These are phyloP conservation scores for Epinotia nisella DNA, from an alignment of 2,888 invertebrate species.

Conservation along the genomic window DNA sequence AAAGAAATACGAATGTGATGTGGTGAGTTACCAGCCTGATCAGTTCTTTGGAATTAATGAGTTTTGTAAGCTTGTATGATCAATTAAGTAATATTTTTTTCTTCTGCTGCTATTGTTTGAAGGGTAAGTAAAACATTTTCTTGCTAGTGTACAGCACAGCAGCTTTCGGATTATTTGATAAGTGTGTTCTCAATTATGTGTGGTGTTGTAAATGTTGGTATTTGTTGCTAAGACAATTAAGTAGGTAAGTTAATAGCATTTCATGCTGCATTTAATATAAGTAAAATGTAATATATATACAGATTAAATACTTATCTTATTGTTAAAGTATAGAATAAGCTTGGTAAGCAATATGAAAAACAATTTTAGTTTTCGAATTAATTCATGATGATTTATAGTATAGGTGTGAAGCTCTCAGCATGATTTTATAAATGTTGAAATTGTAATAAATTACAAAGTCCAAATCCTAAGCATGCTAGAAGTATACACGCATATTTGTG, in stretches of 20 bases:
- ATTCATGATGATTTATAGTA: too few species aligned
- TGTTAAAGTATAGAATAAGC: too few species aligned
- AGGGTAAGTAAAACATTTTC: conserved; percentile 53
- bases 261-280: neutral
- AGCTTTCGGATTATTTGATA: neutral
- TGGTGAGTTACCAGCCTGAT: conserved; percentile 69
- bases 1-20: conserved; percentile 87
- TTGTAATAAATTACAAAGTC: too few species aligned
- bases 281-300: neutral
- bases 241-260: neutral
- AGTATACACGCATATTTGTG: neutral
- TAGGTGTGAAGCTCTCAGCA: too few species aligned
- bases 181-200: too few species aligned
- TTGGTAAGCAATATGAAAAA: too few species aligned
- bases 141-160: conserved; percentile 3
- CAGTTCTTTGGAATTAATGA: neutral
- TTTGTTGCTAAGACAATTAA: neutral
- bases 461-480: neutral
- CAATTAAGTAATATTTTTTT: conserved; percentile 44
- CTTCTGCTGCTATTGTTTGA: conserved; percentile 51
- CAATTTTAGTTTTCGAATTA: too few species aligned
- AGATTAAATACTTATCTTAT: too few species aligned
- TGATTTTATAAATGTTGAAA: too few species aligned
- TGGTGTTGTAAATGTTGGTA: neutral
- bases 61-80: conserved; percentile 32